Base-by-base conservation (phyloP, 1,140 invertebrate genomes). In the Drosophila oshimai region DNA sequence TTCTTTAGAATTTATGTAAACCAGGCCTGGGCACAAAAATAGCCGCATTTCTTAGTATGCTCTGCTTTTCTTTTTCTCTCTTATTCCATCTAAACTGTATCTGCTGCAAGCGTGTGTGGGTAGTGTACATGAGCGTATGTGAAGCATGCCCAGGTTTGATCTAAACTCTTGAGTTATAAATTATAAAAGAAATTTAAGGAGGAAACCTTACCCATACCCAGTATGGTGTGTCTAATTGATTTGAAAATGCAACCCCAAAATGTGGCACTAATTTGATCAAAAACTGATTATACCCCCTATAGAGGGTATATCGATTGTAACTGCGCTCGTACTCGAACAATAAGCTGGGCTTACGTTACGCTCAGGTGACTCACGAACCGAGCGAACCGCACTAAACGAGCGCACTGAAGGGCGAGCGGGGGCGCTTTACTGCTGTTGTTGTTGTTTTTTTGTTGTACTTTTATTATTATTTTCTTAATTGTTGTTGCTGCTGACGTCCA, bases 301-400 rank as follows among this genome's bases (percentile, higher is more conserved):
- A 10, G 31, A 37, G 42, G 42, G 67, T 46, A 53, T 54, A 68
- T 68, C 28, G 58, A 64, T 49, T 64, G 51, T 69, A 50, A n/a
- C 65, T 68, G 65, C 53, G 28, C 50, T 70, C 44, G 6, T 44
- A 33, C 31, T 47, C 75, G 51, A 83, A 67, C 80, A 79, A 76
- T 71, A 84, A 76, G 73, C 80, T 81, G 74, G 64, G 86, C 87
- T 89, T 89, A 87, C 87, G 86, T 89, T 89, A 89, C 87, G 86
- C 86, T 86, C 87, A 89, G 87, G 76, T 89, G 86, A 89, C 69
- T 89, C 86, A 89, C 87, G 72, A 89, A 50, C 37, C 54, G 49
- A 67, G 51, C 70, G 22, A 58, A 46, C 60, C 58, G 53, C 33
- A 53, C 42, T 24, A 51, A 31, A 37, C 17, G 70, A 53, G n/a